These are phyloP conservation scores for Ostrea edulis DNA, from an alignment of 1,140 invertebrate genomes.

Conservation along the genomic window DNA sequence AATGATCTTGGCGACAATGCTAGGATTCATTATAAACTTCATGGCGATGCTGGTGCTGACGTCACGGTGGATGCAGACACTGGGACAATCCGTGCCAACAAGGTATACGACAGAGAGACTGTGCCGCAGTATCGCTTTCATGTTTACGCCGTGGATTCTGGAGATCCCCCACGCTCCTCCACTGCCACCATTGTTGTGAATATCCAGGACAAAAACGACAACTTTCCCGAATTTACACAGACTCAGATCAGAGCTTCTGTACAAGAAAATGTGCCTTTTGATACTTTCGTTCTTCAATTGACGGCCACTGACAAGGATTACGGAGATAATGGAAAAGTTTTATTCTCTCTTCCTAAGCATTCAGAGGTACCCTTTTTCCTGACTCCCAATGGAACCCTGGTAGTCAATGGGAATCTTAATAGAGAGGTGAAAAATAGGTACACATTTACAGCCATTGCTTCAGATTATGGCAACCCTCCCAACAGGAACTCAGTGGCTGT, in stretches of 20 bases:
- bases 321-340: conserved; percentile 80
- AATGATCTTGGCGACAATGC: conserved; percentile 96
- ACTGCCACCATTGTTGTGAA: conserved; percentile 92
- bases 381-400: conserved; percentile 56
- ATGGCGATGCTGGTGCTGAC: conserved; percentile 84
- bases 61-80: conserved; percentile 90
- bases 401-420: conserved; percentile 54
- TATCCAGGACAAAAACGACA: conserved; percentile 95
- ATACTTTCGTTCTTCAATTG: conserved; percentile 90
- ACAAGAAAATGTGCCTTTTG: conserved; percentile 80
- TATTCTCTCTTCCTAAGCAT: conserved; percentile 50
- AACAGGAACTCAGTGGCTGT: conserved; percentile 55
- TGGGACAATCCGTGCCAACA: conserved; percentile 90
- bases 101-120: conserved; percentile 94
- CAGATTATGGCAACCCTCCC: conserved; percentile 61
- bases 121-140: conserved; percentile 91
- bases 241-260: conserved; percentile 67
- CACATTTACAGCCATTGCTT: conserved; percentile 56
- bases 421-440: conserved; percentile 53
- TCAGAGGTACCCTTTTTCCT: conserved; percentile 58
- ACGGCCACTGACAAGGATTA: conserved; percentile 93
- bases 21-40: conserved; percentile 92
- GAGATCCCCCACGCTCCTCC: conserved; percentile 88
- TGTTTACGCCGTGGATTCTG: conserved; percentile 93
- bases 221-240: conserved; percentile 91